Base-by-base conservation (phyloP, 2,797 vertebrate genomes). In the Dallia pectoralis region DNA sequence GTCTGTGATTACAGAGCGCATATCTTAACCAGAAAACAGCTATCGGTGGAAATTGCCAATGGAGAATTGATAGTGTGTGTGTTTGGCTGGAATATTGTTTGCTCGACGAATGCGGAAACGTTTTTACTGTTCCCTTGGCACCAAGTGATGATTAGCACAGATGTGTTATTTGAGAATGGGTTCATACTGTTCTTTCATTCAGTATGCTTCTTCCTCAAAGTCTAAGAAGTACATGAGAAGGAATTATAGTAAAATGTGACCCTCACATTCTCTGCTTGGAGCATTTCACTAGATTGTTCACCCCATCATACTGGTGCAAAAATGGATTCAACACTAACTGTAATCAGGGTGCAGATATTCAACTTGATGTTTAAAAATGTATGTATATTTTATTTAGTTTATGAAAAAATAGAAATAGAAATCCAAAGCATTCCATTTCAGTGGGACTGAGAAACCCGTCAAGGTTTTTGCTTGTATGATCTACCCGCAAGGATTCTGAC, bases 121-220 rank as follows among this genome's bases (percentile, higher is more conserved):
- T 88, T 88, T n/a, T 90, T 85, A 87, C 82, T 32, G 76, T 73
- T 89, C 89, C 90, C 86, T 69, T 84, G 91, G 90, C 67, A 76
- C 82, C 80, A 80, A 77, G 66, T 92, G 90, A 95, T 94, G 81
- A 74, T 77, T 89, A 86, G 89, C 86, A 90, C 93, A 94, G 93
- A 92, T 92, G 92, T 92, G 92, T 85, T 92, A 90, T 82, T 72
- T 69, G 64, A 87, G 69, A 64, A 16, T 16, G 62, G 16, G 32
- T 63, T 71, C 66, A 29, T 68, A 75, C 63, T 82, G 69, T 64
- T 79, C 81, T 82, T 84, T 79, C 66, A 76, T 72, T 64, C 69
- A 40, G 27, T 40, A 18, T 36, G 69, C 56, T 29, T 66, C 29
- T 32, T 14, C 44, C 64, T 47, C 48, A 25, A 73, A 30, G 33